phyloP scores from a whole-genome alignment of 2,797 vertebrate genomes.

The Labroides dimidiatus region DNA sequence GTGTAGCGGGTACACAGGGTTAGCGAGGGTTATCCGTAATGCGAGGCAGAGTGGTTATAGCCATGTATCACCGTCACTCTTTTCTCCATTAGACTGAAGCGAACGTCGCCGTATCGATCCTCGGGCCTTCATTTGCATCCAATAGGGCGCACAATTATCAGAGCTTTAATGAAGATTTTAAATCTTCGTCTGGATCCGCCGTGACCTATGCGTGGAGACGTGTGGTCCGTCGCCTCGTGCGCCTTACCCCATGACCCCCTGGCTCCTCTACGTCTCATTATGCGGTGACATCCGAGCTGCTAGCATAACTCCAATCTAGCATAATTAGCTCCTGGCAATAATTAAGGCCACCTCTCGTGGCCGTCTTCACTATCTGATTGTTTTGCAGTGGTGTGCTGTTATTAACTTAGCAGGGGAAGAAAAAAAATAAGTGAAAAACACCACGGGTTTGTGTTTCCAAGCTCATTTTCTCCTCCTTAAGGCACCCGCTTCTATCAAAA shows the following conservation, averaged over 20 bases:
- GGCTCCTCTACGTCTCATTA: constrained; percentile 72
- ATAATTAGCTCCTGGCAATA: constrained; percentile 73
- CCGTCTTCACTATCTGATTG: constrained; percentile 62
- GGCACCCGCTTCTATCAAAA: constrained; percentile 22
- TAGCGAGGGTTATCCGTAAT: constrained; percentile 68
- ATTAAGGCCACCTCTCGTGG: constrained; percentile 68
- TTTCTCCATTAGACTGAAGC: constrained; percentile 56
- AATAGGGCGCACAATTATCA: constrained; percentile 53
- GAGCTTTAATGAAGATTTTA: constrained; percentile 63
- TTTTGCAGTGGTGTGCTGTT: constrained; percentile 57
- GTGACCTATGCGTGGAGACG: constrained; percentile 42
- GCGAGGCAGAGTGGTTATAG: constrained; percentile 43
- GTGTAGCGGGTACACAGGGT: constrained; percentile 60
- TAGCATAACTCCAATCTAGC: constrained; percentile 62
- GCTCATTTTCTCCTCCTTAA: constrained; percentile 36
- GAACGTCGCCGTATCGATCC: constrained; percentile 53
- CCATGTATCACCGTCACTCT: constrained; percentile 56
- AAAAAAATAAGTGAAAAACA: too few species aligned
- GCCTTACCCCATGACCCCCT: constrained; percentile 46
- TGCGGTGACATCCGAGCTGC: constrained; percentile 50
- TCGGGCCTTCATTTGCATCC: constrained; percentile 67
- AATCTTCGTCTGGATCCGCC: constrained; percentile 39
- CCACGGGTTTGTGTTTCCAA: constrained; percentile 4
- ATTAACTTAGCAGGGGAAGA: constrained; percentile 59
- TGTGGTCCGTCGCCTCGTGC: constrained; percentile 31